Base-by-base conservation (phyloP, 2,113 vertebrate genomes). In the Eolophus roseicapilla region DNA sequence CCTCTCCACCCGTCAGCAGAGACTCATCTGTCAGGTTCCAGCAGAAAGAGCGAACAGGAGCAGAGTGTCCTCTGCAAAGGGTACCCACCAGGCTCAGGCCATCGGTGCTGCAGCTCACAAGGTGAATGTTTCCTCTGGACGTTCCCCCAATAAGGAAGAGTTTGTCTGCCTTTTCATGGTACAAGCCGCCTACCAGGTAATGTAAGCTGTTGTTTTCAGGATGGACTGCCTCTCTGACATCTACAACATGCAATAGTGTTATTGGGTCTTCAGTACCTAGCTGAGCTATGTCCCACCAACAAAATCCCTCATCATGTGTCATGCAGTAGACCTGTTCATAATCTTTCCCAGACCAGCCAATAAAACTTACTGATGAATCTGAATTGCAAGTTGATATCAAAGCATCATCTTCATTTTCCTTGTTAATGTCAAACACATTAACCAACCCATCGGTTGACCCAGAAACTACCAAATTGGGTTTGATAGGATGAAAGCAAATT, bases 391-490 rank as follows among this genome's bases (percentile, higher is more conserved):
- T 99, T 41, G 98, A 96, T 25, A 98, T 46, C 94, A 99, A 97
- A 13, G 99, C 99, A 44, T 99, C 98, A 1, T 99, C 99, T 97
- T 99, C 99, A 0, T 96, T 96, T 28, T 98, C 98, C 20, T 95
- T 93, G 70, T 98, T 98, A 79, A 99, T 97, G 96, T 99, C 99
- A 2, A 99, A 99, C 41, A 99, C 98, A 5, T 99, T 99, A 21
- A 99, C 99, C 17, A 99, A 97, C 33, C 99, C 99, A 50, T 99
- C 99, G 0, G 98, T 98, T 55, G 99, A 99, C 52, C 99, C 98
- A 0, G 99, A 99, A 19, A 98, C 97, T 23, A 99, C 47, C 44
- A 98, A 96, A 96, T 98, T 98, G 23, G 98, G 97, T 63, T 98
- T 78, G 0, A 19, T 17, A 14, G 99, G 99, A 91, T 99, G 99